Evolutionary conservation across 2,888 invertebrate genomes (phyloP).

Genomic region (Acleris laterana): DNA sequence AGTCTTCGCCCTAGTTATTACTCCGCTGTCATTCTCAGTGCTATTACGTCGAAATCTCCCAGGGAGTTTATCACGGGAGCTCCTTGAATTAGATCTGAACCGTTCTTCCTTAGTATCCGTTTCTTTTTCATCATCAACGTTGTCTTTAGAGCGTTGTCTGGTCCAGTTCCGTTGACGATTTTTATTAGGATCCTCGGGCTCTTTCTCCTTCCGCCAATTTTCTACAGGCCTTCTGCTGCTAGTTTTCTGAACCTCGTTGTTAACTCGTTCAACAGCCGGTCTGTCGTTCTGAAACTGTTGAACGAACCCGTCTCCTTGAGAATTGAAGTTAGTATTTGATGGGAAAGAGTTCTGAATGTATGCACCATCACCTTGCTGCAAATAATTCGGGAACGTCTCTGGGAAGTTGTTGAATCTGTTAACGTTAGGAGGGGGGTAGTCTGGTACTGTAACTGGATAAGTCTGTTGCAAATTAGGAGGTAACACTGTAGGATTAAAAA

Average conservation of each 20-base stretch:
- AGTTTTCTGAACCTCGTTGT: slow-evolving; percentile 67
- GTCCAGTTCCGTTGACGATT: slow-evolving; percentile 67
- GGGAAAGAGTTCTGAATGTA: slow-evolving; percentile 70
- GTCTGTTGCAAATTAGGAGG: slow-evolving; percentile 55
- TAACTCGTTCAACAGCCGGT: slow-evolving; percentile 58
- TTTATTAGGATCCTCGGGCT: slow-evolving; percentile 59
- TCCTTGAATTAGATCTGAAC: slow-evolving; percentile 48
- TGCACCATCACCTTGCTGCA: slow-evolving; percentile 74
- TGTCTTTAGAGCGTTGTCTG: slow-evolving; percentile 66
- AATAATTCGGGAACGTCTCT: slow-evolving; percentile 58
- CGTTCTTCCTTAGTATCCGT: slow-evolving; percentile 48
- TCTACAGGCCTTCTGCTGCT: slow-evolving; percentile 60
- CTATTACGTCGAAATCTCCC: slow-evolving; percentile 59
- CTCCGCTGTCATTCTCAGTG: slow-evolving; percentile 49
- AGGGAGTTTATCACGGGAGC: slow-evolving; percentile 52
- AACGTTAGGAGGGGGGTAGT: slow-evolving; percentile 63
- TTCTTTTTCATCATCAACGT: slow-evolving; percentile 58
- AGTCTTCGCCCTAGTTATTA: slow-evolving; percentile 47
- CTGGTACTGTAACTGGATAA: slow-evolving; percentile 52
- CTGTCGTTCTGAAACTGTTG: slow-evolving; percentile 47
- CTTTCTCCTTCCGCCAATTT: slow-evolving; percentile 74
- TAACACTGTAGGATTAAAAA: slow-evolving; percentile 64
- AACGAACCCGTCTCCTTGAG: slow-evolving; percentile 58
- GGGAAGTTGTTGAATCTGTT: slow-evolving; percentile 54
- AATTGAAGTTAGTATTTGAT: slow-evolving; percentile 54